Evolutionary conservation across 2,888 invertebrate genomes (phyloP).

Genomic region (Thecophora atra): DNA sequence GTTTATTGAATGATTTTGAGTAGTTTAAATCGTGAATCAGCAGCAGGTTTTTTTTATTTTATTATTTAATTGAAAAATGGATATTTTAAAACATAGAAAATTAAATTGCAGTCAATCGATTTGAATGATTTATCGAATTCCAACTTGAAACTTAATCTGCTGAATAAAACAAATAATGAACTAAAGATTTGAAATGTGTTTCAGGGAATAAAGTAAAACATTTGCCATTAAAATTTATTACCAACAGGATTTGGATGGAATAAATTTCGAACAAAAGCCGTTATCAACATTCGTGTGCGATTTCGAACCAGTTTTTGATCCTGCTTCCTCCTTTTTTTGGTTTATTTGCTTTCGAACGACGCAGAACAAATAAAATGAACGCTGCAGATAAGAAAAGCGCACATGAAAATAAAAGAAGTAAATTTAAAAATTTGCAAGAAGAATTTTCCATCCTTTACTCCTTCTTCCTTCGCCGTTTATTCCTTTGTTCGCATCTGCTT

Average conservation of each 20-base stretch:
- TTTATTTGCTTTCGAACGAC: slow-evolving; percentile 4
- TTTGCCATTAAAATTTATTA: slow-evolving; percentile 49
- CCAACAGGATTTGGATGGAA: slow-evolving; percentile 48
- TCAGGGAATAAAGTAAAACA: slow-evolving; percentile 28
- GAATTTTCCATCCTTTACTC: background rate
- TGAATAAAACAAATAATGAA: slow-evolving; percentile 21
- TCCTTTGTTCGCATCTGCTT: slow-evolving; percentile 32
- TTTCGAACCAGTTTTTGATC: slow-evolving; percentile 44
- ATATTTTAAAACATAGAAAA: too few relatives aligned
- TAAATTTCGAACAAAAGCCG: slow-evolving; percentile 38
- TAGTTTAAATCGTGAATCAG: too few relatives aligned
- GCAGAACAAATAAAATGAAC: slow-evolving; percentile 21
- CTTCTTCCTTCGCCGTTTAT: background rate
- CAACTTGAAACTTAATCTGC: slow-evolving; percentile 9
- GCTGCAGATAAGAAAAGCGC: slow-evolving; percentile 27
- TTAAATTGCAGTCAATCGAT: background rate
- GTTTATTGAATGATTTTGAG: too few relatives aligned
- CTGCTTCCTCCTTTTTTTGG: background rate
- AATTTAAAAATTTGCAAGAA: slow-evolving; percentile 29
- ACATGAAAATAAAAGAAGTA: slow-evolving; percentile 11
- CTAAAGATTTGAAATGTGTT: background rate
- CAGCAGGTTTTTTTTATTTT: too few relatives aligned
- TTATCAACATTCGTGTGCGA: slow-evolving; percentile 58
- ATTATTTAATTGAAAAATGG: too few relatives aligned
- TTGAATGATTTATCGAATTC: background rate